phyloP scores from a whole-genome alignment of 2,113 vertebrate species.

The Saguinus midas region DNA sequence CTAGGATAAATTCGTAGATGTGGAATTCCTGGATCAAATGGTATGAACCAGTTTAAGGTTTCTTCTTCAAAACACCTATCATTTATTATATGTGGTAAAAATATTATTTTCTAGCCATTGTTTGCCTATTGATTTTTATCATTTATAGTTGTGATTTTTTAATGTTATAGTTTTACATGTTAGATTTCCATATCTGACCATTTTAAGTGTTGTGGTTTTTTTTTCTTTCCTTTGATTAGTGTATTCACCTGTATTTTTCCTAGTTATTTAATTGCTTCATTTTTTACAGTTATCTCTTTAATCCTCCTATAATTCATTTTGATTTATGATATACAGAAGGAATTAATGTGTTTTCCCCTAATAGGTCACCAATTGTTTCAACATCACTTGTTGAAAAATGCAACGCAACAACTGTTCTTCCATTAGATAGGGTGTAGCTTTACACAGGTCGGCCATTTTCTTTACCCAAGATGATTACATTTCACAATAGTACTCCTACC shows the following conservation, averaged over 20 bases:
- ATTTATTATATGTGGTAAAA: conserved; percentile 32
- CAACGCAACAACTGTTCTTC: conserved; percentile 51
- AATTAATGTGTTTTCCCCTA: conserved; percentile 68
- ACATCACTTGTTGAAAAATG: conserved; percentile 63
- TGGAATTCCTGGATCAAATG: conserved; percentile 70
- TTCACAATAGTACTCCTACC: background rate
- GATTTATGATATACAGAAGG: conserved; percentile 28
- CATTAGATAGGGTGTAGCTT: conserved; percentile 52
- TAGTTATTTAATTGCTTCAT: conserved; percentile 24
- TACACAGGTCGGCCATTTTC: conserved; percentile 64
- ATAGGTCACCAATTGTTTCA: conserved; percentile 65
- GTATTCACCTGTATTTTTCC: background rate
- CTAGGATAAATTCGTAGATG: conserved; percentile 49
- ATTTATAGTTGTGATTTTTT: background rate
- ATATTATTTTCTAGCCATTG: background rate
- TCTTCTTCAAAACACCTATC: background rate
- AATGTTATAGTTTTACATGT: background rate
- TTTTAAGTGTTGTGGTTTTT: too few species aligned
- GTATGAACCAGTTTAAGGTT: conserved; percentile 69
- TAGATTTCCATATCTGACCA: background rate
- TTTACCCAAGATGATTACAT: conserved; percentile 9
- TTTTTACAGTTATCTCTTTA: background rate
- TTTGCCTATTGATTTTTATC: conserved; percentile 4
- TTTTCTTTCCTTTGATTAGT: conserved; percentile 36
- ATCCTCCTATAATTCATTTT: conserved; percentile 43